Percentiles rank a stretch among this genome's conserved stretches.
Evolutionary conservation across 2,888 invertebrate genomes (phyloP).

Genomic region (Steinernema scapterisci): DNA sequence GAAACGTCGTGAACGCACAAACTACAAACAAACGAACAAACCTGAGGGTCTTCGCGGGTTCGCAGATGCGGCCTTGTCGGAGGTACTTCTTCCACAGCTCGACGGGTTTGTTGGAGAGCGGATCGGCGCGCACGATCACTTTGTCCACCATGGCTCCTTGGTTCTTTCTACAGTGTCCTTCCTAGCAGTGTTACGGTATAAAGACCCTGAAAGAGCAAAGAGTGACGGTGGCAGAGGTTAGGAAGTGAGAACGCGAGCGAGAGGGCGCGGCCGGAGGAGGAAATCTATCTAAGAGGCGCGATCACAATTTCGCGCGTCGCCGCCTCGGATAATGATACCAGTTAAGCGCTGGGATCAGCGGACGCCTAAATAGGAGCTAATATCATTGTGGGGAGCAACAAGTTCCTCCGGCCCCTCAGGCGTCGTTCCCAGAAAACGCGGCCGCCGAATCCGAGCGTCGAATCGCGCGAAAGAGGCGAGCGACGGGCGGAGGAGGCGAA

Average conservation of each 20-base stretch:
- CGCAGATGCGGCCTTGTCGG: conserved; percentile 61
- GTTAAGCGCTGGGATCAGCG: background rate
- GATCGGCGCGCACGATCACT: conserved; percentile 62
- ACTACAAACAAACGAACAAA: conserved; percentile 33
- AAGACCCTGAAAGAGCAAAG: conserved; percentile 5
- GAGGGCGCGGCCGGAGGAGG: no score
- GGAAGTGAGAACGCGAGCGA: no score
- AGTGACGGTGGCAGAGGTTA: background rate
- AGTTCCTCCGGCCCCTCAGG: conserved; percentile 23
- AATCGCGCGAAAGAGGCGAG: conserved; percentile 20
- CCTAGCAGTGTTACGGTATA: conserved; percentile 15
- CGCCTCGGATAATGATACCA: conserved; percentile 28
- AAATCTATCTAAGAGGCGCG: background rate
- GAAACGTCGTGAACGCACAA: background rate
- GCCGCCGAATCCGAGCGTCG: conserved; percentile 22
- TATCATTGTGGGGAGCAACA: background rate
- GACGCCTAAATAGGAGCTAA: background rate
- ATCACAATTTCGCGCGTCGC: conserved; percentile 16
- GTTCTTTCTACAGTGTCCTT: background rate
- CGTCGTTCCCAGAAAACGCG: background rate
- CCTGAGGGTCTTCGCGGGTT: conserved; percentile 62
- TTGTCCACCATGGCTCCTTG: conserved; percentile 37
- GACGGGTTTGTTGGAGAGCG: conserved; percentile 59
- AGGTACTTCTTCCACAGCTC: conserved; percentile 66
- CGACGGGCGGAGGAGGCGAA: background rate